Evolutionary conservation across 2,797 vertebrate genomes (phyloP).

Genomic region (Emydoidea blandingii): DNA sequence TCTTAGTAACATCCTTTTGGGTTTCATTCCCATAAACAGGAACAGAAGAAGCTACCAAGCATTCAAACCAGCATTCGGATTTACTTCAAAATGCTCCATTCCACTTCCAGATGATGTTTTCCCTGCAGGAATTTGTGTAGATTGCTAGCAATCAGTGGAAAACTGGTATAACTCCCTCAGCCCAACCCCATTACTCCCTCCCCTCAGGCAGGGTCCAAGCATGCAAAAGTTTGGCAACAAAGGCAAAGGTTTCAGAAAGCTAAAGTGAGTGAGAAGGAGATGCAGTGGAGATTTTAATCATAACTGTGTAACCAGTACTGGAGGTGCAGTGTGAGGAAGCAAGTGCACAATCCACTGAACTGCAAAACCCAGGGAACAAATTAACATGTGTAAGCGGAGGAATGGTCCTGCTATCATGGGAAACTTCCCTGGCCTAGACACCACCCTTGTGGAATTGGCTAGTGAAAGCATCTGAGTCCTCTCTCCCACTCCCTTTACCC

Average conservation of each 20-base stretch:
- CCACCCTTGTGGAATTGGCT: too few relatives aligned
- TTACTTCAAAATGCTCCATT: not conserved
- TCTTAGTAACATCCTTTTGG: not conserved
- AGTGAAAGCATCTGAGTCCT: too few relatives aligned
- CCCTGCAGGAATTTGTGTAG: not conserved
- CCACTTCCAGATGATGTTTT: not conserved
- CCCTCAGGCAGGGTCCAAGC: not conserved
- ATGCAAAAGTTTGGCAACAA: constrained; percentile 23
- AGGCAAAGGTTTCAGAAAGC: constrained; percentile 44
- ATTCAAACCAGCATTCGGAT: not conserved
- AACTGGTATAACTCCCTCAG: not conserved
- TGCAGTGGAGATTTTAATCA: constrained; percentile 44
- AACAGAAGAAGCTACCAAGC: not conserved
- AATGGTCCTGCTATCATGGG: too few relatives aligned
- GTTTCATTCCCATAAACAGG: not conserved
- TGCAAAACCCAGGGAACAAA: constrained; percentile 52
- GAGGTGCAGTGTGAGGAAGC: constrained; percentile 60
- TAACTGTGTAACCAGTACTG: constrained; percentile 49
- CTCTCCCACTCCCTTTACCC: too few relatives aligned
- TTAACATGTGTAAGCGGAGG: constrained; percentile 7
- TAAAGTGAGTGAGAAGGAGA: constrained; percentile 52
- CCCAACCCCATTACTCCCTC: not conserved
- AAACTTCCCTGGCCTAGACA: too few relatives aligned
- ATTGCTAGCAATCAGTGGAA: not conserved
- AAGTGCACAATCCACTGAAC: constrained; percentile 25